These are phyloP conservation scores for Kryptolebias ocellatus DNA, from an alignment of 2,797 vertebrate genomes.

Conservation along the genomic window DNA sequence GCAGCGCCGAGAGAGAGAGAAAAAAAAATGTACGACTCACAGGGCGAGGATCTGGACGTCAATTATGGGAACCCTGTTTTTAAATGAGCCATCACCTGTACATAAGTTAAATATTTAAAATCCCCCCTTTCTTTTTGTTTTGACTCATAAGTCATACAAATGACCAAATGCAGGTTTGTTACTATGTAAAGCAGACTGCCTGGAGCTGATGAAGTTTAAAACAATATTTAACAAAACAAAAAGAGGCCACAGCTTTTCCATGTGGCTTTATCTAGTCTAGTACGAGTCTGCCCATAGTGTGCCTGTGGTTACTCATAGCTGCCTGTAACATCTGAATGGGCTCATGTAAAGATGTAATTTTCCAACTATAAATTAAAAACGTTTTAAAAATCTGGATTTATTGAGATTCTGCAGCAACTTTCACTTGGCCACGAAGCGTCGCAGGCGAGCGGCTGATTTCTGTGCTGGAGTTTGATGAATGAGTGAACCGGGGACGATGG, in stretches of 20 bases:
- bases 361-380: slow-evolving; percentile 89
- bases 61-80: slow-evolving; percentile 74
- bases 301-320: slow-evolving; percentile 89
- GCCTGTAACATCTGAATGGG: slow-evolving; percentile 84
- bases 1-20: slow-evolving; percentile 25
- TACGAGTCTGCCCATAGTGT: slow-evolving; percentile 92
- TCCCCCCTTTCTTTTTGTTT: slow-evolving; percentile 48
- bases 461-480: neutral
- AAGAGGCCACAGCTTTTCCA: slow-evolving; percentile 76
- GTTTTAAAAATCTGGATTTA: slow-evolving; percentile 81
- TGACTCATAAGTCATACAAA: slow-evolving; percentile 84
- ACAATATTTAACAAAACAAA: slow-evolving; percentile 55
- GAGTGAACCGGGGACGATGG: neutral
- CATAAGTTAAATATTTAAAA: slow-evolving; percentile 82
- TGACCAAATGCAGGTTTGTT: slow-evolving; percentile 92
- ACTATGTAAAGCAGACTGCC: slow-evolving; percentile 78
- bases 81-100: slow-evolving; percentile 83
- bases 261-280: slow-evolving; percentile 88
- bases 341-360: slow-evolving; percentile 88
- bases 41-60: slow-evolving; percentile 49
- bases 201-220: slow-evolving; percentile 68
- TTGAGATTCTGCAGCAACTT: slow-evolving; percentile 47
- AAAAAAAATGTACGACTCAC: slow-evolving; percentile 28
- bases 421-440: neutral
- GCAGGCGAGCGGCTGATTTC: too few relatives aligned